Percentiles rank a stretch among this genome's conserved stretches.
Evolutionary conservation across 2,888 invertebrate genomes (phyloP).

Genomic region (Pseudococcus longispinus): DNA sequence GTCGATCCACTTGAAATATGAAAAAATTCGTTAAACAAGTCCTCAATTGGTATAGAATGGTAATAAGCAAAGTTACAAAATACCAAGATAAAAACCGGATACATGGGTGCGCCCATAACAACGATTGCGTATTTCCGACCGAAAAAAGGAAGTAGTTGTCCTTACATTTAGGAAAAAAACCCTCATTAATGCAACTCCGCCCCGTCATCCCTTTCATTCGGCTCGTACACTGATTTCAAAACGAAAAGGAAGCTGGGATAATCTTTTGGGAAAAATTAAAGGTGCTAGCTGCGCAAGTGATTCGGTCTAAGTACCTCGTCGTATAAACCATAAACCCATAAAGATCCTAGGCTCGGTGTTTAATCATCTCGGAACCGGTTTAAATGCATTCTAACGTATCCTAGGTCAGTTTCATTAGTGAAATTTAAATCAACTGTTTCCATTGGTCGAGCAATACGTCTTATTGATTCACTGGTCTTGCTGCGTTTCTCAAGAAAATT

Average conservation of each 20-base stretch:
- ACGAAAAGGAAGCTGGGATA: slow-evolving; percentile 32
- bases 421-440: not conserved
- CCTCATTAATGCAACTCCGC: slow-evolving; percentile 33
- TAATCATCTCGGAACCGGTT: slow-evolving; percentile 12
- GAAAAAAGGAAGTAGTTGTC: slow-evolving; percentile 45
- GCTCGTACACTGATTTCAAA: not conserved
- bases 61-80: slow-evolving; percentile 41
- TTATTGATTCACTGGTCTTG: not conserved
- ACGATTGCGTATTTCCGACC: slow-evolving; percentile 54
- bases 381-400: not conserved
- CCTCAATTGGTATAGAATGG: not conserved
- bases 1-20: not conserved
- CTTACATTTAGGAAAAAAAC: slow-evolving; percentile 29
- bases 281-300: not conserved
- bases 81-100: slow-evolving; percentile 52
- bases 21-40: slow-evolving; percentile 35
- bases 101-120: slow-evolving; percentile 49
- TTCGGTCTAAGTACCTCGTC: not conserved
- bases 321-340: not conserved
- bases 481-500: not conserved
- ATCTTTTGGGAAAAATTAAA: not conserved
- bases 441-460: not conserved
- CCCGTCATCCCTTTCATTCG: not conserved
- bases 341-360: not conserved
- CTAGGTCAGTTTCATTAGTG: slow-evolving; percentile 25